Percentiles rank a stretch among this genome's conserved stretches.
Conservation (phyloP, 2,113 vertebrate genomes). For the Semnopithecus entellus region DNA sequence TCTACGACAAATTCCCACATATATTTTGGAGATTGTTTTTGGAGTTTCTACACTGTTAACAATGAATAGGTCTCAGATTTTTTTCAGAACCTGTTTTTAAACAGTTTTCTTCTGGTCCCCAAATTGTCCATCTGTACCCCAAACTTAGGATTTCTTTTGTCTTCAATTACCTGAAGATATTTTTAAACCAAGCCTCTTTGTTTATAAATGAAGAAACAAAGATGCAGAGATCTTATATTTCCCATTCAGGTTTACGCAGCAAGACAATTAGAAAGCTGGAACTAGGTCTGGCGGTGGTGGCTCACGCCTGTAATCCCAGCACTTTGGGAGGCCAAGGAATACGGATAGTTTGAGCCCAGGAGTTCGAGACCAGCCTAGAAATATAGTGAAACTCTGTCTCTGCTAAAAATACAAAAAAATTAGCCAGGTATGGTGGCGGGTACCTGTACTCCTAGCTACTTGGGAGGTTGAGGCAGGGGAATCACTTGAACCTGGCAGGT, state of each 20-base stretch:
- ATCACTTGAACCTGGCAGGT: too few relatives aligned
- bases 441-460: too few relatives aligned
- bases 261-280: background rate
- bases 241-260: background rate
- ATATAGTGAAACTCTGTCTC: too few relatives aligned
- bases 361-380: too few relatives aligned
- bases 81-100: background rate
- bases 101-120: background rate
- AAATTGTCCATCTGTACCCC: background rate
- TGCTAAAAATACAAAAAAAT: too few relatives aligned
- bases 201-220: background rate
- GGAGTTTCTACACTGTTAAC: background rate
- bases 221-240: background rate
- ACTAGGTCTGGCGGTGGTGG: too few relatives aligned
- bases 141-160: background rate
- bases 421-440: too few relatives aligned
- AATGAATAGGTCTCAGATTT: constrained; percentile 14
- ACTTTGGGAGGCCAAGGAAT: too few relatives aligned
- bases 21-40: background rate
- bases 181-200: constrained; percentile 22
- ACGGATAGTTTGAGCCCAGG: too few relatives aligned
- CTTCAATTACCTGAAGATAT: background rate
- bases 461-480: too few relatives aligned
- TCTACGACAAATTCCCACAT: background rate
- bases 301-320: too few relatives aligned